Evolutionary conservation across 1,140 invertebrate genomes (phyloP).

Genomic region (Eueides isabella): DNA sequence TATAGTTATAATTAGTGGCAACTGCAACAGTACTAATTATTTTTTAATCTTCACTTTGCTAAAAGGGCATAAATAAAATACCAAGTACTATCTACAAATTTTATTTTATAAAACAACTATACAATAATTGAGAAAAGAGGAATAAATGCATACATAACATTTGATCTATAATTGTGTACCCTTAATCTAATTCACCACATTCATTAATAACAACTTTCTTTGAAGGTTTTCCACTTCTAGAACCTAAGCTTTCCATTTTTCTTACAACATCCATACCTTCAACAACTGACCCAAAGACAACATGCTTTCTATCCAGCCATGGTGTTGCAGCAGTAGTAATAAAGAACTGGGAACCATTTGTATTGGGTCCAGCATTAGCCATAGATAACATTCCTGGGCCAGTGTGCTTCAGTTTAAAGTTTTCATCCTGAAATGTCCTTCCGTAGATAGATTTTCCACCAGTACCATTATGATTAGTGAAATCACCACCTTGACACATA

Average conservation of each 20-base stretch:
- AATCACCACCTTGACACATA: conserved; percentile 92
- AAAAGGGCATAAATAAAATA: background rate
- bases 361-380: conserved; percentile 91
- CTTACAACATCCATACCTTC: conserved; percentile 93
- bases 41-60: background rate
- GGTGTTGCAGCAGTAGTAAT: conserved; percentile 90
- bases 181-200: conserved; percentile 87
- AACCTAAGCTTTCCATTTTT: conserved; percentile 87
- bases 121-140: background rate
- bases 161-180: background rate
- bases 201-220: conserved; percentile 90
- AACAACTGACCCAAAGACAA: conserved; percentile 92
- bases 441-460: conserved; percentile 92
- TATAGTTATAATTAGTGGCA: background rate
- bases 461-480: conserved; percentile 90
- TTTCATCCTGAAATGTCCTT: conserved; percentile 91
- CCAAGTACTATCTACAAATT: background rate
- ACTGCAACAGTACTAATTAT: background rate
- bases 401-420: conserved; percentile 90
- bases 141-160: conserved; percentile 2
- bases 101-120: background rate
- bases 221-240: conserved; percentile 89
- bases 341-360: conserved; percentile 94
- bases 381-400: conserved; percentile 88
- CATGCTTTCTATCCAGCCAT: conserved; percentile 93